A percentile compares a stretch with the other conserved stretches of the same genome.
Conservation (phyloP, 2,888 invertebrate genomes). For the Brenthis ino region DNA sequence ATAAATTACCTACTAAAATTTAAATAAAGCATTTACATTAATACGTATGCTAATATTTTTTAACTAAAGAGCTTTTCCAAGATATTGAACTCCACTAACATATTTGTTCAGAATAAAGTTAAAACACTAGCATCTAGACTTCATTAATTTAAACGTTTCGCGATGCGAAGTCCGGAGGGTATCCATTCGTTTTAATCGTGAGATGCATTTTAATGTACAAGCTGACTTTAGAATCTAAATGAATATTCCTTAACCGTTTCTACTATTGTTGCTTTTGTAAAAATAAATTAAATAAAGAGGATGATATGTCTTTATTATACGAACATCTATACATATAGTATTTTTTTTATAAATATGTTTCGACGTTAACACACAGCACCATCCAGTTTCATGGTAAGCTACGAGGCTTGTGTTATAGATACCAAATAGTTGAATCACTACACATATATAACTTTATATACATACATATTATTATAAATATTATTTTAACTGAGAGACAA, state of each 20-base stretch:
- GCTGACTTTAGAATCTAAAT: conserved; percentile 40
- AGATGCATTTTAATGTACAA: conserved; percentile 40
- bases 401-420: too few species aligned
- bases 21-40: not conserved
- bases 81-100: conserved; percentile 26
- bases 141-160: conserved; percentile 40
- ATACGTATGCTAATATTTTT: not conserved
- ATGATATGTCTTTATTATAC: too few species aligned
- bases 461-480: too few species aligned
- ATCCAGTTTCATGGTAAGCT: too few species aligned
- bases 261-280: conserved; percentile 13
- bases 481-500: too few species aligned
- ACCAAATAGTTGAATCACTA: too few species aligned
- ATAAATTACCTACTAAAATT: too few species aligned
- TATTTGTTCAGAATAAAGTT: conserved; percentile 23
- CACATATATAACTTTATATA: too few species aligned
- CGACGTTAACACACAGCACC: too few species aligned
- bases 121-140: conserved; percentile 26
- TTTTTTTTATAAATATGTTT: too few species aligned
- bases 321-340: too few species aligned
- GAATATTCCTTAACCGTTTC: conserved; percentile 34
- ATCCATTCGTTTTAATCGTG: conserved; percentile 36
- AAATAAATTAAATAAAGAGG: not conserved
- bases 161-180: conserved; percentile 33
- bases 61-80: not conserved